Evolutionary conservation across 2,888 invertebrate genomes (phyloP), one percentile per base, ranked within the genome.

Genomic region (Willowsia nigromaculata): DNA sequence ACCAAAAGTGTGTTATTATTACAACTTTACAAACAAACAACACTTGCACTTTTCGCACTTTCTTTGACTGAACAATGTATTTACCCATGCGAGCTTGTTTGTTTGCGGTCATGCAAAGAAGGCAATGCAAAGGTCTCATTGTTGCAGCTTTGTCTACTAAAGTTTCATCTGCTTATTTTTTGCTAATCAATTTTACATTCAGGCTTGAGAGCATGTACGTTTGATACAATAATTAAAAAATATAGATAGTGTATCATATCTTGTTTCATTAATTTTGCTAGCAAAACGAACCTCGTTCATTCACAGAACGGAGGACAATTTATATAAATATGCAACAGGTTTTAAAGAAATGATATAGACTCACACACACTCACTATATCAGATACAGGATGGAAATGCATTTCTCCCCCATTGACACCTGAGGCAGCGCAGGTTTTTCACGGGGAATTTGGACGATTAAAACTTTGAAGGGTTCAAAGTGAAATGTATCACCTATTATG

Each of bases 361-460:
- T n/a, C n/a, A n/a, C n/a, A n/a, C n/a, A n/a, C n/a, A n/a, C n/a
- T n/a, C n/a, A n/a, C n/a, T n/a, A n/a, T n/a, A n/a, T n/a, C n/a
- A n/a, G n/a, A n/a, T n/a, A n/a, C n/a, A n/a, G n/a, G n/a, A n/a
- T n/a, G n/a, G n/a, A n/a, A n/a, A n/a, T n/a, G n/a, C n/a, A n/a
- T 13, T 40, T 43, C 11, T 43, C 71, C 33, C 22, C 25, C 71
- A n/a, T n/a, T 74, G 71, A 43, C 71, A 62, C 84, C 84, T 84
- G 25, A 84, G 84, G 84, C 84, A 74, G 56, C 84, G 13, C 84
- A 74, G 40, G 74, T 56, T 84, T 65, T 83, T 74, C 47, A 84
- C 71, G 74, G 84, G 74, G 84, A 84, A 50, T 56, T 71, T 74
- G 71, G 71, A 62, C n/a, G 43, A 82, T 50, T 65, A 82, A n/a